Base-by-base conservation (phyloP, 2,888 invertebrate genomes). In the Hyppa rectilinea region DNA sequence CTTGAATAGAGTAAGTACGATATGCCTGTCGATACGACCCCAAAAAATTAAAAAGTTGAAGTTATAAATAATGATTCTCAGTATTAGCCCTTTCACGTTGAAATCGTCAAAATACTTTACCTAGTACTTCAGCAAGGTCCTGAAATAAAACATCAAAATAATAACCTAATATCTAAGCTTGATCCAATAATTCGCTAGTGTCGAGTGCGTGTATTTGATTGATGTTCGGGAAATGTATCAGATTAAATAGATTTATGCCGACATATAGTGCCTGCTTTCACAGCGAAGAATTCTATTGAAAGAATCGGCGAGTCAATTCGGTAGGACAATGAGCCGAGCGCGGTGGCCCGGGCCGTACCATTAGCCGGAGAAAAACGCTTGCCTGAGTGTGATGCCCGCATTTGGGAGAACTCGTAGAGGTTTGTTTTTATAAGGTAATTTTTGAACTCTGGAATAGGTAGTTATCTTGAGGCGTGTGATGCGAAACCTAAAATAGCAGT, bases 191-290 rank as follows among this genome's bases (percentile, higher is more conserved):
- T 89, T 90, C 86, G 88, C 87, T 81, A 85, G 75, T 85, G 75
- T 81, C 77, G 75, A 73, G 76, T 77, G 82, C 71, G 81, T 76
- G 78, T 50, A 40, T 69, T 84, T 93, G 93, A 95, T 93, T 93
- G 92, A 94, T 93, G 90, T 92, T 86, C 86, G 87, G 88, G 87
- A 91, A 92, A 90, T 88, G 91, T 93, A 92, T 93, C 90, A 91
- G 90, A 93, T 93, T 92, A 91, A 92, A 94, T 92, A 90, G 89
- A 93, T 90, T 90, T 89, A 91, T 89, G 89, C 85, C 87, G 88
- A 85, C 85, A 88, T 89, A 90, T 89, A 90, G 91, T 92, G 86
- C 89, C 88, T 91, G 90, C 92, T 92, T 94, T 93, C 90, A 92
- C 90, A 90, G 89, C 89, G 87, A 86, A 91, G 91, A 91, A 89